These are phyloP conservation scores for Eretmochelys imbricata DNA, from an alignment of 2,113 vertebrate species.

Conservation along the genomic window DNA sequence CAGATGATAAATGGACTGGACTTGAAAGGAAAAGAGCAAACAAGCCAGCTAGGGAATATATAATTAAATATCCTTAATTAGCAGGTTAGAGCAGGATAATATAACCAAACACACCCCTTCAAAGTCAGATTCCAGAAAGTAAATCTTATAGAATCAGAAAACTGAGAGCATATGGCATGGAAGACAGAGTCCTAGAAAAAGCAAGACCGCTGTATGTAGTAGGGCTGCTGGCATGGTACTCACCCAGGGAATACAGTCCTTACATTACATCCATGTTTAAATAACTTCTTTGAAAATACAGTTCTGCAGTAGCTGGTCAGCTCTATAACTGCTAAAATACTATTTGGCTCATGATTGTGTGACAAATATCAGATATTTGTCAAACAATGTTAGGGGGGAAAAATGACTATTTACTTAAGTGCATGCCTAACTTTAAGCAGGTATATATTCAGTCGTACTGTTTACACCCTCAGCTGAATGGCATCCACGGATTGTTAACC, in stretches of 20 bases:
- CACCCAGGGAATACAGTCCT: background rate
- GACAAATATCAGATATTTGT: slow-evolving; percentile 18
- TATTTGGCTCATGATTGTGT: background rate
- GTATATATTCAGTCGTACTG: background rate
- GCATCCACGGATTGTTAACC: background rate
- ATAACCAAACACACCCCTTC: background rate
- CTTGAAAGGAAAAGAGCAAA: slow-evolving; percentile 30
- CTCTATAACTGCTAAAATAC: background rate
- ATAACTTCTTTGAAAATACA: slow-evolving; percentile 9
- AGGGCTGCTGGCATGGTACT: background rate
- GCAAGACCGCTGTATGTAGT: background rate
- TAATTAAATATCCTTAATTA: slow-evolving; percentile 56
- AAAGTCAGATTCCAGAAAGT: slow-evolving; percentile 15
- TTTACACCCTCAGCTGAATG: background rate
- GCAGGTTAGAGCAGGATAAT: background rate
- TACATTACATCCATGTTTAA: slow-evolving; percentile 4
- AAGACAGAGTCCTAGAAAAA: background rate
- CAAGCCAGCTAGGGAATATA: background rate
- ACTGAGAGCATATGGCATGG: background rate
- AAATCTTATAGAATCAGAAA: background rate
- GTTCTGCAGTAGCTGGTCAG: background rate
- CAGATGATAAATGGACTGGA: slow-evolving; percentile 34
- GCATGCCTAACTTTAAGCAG: background rate
- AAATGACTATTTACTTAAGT: background rate
- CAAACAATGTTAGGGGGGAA: background rate